Evolutionary conservation across 2,113 vertebrate genomes (phyloP).

Genomic region (Hydropotes inermis): DNA sequence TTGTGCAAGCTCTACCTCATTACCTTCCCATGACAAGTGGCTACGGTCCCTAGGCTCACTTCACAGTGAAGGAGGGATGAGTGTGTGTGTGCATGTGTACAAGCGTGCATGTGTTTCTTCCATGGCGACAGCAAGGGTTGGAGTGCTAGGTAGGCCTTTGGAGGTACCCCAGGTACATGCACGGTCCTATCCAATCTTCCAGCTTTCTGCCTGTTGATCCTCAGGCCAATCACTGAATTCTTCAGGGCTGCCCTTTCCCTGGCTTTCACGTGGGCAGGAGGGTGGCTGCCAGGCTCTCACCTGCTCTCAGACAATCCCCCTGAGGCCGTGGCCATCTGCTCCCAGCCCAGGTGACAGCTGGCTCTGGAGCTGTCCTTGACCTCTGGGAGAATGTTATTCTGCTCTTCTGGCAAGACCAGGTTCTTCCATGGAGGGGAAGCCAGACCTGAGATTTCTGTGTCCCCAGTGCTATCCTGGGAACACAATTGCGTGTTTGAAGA

Average conservation of each 20-base stretch:
- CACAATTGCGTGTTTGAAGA: background rate
- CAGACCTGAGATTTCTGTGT: background rate
- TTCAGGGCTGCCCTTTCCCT: background rate
- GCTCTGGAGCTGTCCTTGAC: background rate
- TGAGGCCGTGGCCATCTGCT: accelerated
- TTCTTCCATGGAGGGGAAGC: background rate
- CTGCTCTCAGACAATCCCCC: background rate
- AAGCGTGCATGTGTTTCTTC: background rate
- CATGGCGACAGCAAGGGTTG: background rate
- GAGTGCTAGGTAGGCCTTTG: background rate
- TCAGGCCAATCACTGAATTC: background rate
- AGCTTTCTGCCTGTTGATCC: background rate
- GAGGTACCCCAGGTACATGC: accelerated
- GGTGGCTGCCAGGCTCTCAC: background rate
- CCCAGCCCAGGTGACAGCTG: background rate
- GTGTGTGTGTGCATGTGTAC: accelerated
- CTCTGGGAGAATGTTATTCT: background rate
- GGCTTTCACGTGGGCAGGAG: background rate
- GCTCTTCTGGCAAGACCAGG: background rate
- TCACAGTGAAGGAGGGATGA: background rate
- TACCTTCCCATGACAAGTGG: background rate
- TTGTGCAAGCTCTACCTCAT: background rate
- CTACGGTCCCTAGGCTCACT: too few species aligned
- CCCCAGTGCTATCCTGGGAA: background rate
- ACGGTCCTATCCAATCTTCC: background rate